Conservation (phyloP, 1,140 invertebrate genomes). For the Tetramorium parvispinum region DNA sequence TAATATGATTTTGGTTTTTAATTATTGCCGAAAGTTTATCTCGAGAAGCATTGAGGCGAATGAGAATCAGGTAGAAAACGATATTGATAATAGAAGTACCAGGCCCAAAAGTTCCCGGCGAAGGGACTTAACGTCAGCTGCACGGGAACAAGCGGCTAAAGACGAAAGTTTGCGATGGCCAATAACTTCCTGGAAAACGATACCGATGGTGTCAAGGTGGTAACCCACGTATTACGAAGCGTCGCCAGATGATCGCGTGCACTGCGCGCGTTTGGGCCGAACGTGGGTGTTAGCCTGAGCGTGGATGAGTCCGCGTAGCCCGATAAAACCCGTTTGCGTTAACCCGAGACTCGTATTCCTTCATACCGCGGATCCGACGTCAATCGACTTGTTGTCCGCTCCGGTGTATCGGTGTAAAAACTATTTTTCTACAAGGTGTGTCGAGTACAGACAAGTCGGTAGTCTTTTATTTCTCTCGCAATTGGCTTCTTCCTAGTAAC, state of each 20-base stretch:
- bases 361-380: conserved; percentile 21
- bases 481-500: not conserved
- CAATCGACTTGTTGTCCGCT: conserved; percentile 1
- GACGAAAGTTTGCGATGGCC: conserved; percentile 58
- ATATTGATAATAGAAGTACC: not conserved
- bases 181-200: conserved; percentile 75
- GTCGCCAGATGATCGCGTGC: conserved; percentile 62
- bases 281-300: conserved; percentile 64
- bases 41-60: not conserved
- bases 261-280: conserved; percentile 51
- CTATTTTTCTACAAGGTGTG: not conserved
- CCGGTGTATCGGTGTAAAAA: conserved; percentile 2
- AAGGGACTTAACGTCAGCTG: conserved; percentile 16
- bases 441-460: not conserved
- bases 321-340: conserved; percentile 67
- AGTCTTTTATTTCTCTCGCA: not conserved
- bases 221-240: conserved; percentile 69
- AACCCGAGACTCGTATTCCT: conserved; percentile 16
- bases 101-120: not conserved
- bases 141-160: conserved; percentile 34
- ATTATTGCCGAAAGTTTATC: not conserved
- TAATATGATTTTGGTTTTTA: not conserved
- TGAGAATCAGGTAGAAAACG: not conserved
- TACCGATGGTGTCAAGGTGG: conserved; percentile 55
- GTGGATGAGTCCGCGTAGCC: conserved; percentile 49